Evolutionary conservation across 2,113 vertebrate species (phyloP).

Genomic region (Piaya cayana): DNA sequence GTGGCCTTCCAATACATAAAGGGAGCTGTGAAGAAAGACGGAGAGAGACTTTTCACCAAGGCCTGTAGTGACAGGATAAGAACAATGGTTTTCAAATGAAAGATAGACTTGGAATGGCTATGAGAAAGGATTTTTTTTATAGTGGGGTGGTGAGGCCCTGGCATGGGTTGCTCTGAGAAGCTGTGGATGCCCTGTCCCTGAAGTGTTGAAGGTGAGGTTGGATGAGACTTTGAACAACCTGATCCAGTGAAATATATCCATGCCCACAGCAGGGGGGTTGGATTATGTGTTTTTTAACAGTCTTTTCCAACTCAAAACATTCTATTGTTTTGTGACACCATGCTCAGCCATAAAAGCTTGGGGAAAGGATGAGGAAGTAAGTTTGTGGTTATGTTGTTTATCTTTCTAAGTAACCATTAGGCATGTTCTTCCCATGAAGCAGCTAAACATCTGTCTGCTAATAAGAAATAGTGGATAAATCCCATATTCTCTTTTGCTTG

Average conservation of each 20-base stretch:
- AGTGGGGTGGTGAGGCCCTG: background rate
- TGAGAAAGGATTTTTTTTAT: background rate
- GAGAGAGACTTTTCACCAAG: background rate
- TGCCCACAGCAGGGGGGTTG: fast-evolving
- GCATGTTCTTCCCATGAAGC: background rate
- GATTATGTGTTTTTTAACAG: fast-evolving
- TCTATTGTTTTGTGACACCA: background rate
- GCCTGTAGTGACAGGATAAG: background rate
- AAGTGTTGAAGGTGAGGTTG: background rate
- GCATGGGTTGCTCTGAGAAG: background rate
- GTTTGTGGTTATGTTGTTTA: background rate
- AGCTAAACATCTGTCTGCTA: background rate
- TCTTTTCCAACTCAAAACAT: background rate
- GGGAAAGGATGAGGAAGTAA: background rate
- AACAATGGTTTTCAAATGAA: background rate
- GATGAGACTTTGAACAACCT: background rate
- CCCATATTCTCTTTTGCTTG: background rate
- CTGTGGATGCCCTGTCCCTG: background rate
- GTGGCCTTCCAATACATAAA: background rate
- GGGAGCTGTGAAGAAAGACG: background rate
- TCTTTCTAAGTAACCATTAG: background rate
- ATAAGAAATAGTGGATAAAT: background rate
- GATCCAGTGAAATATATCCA: background rate
- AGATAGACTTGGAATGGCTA: background rate
- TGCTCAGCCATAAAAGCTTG: background rate